Evolutionary conservation across 2,888 invertebrate species (phyloP).

Genomic region (Cephus nigrinus): DNA sequence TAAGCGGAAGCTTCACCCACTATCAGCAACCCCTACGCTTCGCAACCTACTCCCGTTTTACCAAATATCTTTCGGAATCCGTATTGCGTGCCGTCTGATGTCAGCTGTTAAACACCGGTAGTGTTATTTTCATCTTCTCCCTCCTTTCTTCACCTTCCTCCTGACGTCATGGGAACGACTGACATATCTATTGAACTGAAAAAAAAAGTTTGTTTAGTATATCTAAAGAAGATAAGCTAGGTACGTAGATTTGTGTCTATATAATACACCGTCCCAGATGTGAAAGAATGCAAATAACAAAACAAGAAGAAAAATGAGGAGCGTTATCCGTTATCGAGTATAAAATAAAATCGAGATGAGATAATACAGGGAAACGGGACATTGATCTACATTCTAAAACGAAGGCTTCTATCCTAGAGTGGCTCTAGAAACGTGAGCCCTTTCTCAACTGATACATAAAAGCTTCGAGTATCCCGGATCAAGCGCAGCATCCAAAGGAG

Average conservation of each 20-base stretch:
- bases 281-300: not conserved
- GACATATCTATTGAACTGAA: not conserved
- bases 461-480: not conserved
- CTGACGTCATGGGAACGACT: not conserved
- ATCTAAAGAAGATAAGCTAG: not conserved
- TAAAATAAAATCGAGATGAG: not conserved
- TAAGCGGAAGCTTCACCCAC: conserved; percentile 38
- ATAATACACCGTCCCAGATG: not conserved
- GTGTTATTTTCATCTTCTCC: not conserved
- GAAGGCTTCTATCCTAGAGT: not conserved
- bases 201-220: not conserved
- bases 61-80: not conserved
- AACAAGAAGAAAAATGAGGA: not conserved
- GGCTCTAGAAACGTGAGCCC: not conserved
- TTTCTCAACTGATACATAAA: not conserved
- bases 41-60: not conserved
- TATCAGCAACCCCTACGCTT: conserved; percentile 1
- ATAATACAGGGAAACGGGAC: not conserved
- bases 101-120: not conserved
- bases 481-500: not conserved
- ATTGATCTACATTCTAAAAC: not conserved
- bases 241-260: not conserved
- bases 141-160: not conserved
- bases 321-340: not conserved
- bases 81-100: not conserved